Percentiles rank a stretch among this genome's conserved stretches.
Evolutionary conservation across 2,113 vertebrate species (phyloP).

Genomic region (Menura novaehollandiae): DNA sequence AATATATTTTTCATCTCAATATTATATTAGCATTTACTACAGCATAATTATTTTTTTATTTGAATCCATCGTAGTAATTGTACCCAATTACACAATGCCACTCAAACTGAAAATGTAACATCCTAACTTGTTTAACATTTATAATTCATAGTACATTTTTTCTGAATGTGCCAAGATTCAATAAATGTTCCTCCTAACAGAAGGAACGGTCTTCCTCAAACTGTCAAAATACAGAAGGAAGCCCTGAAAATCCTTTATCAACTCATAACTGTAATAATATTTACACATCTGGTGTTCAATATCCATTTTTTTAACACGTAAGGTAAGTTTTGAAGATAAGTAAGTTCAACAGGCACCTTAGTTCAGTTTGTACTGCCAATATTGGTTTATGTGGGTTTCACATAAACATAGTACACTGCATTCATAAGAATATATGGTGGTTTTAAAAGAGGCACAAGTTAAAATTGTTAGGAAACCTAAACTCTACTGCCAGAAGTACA

Average conservation of each 20-base stretch:
- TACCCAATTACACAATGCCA: background rate
- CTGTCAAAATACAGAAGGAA: background rate
- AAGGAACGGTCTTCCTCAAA: background rate
- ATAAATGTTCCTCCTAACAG: background rate
- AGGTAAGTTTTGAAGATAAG: background rate
- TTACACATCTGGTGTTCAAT: background rate
- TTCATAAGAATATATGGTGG: fast-evolving
- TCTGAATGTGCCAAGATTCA: background rate
- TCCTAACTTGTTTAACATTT: background rate
- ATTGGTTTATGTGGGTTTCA: background rate
- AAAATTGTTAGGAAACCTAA: background rate
- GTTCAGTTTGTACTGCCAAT: background rate
- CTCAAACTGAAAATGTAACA: background rate
- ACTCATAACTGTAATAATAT: background rate
- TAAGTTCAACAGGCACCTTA: background rate
- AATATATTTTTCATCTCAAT: background rate
- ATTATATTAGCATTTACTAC: background rate
- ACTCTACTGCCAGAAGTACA: background rate
- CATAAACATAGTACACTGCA: background rate
- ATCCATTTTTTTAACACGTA: background rate
- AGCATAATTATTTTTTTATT: background rate
- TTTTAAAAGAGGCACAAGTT: background rate
- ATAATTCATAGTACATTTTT: background rate
- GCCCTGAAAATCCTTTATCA: background rate
- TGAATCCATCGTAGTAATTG: background rate